Percentiles rank a stretch among this genome's conserved stretches.
Conservation (phyloP, 2,888 invertebrate species). For the Heliconius hortense region DNA sequence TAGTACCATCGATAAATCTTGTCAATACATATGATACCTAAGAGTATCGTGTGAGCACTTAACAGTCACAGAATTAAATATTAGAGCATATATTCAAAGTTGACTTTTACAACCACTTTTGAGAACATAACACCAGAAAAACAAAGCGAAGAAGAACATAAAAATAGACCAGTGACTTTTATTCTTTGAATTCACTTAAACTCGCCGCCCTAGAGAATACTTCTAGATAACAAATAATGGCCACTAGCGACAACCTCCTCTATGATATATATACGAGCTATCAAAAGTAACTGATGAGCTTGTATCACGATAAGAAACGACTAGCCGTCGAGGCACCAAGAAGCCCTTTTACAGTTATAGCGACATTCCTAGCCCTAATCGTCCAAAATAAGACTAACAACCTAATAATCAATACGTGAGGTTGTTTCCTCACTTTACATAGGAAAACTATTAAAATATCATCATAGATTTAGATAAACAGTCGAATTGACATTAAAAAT, state of each 20-base stretch:
- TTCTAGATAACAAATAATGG: conserved; percentile 41
- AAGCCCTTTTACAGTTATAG: conserved; percentile 43
- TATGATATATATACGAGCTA: conserved; percentile 40
- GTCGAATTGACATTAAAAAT: conserved; percentile 38
- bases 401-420: conserved; percentile 38
- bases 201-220: conserved; percentile 12
- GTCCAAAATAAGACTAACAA: conserved; percentile 44
- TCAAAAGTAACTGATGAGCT: conserved; percentile 44
- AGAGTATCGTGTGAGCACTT: neutral
- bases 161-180: conserved; percentile 29
- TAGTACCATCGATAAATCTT: neutral
- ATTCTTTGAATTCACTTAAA: conserved; percentile 37
- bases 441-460: conserved; percentile 46
- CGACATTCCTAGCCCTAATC: conserved; percentile 42
- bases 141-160: conserved; percentile 26
- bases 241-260: conserved; percentile 36
- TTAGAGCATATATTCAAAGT: neutral
- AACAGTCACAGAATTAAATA: neutral
- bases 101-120: conserved; percentile 14
- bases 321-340: conserved; percentile 42
- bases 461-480: conserved; percentile 40
- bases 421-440: conserved; percentile 44
- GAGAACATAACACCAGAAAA: conserved; percentile 17
- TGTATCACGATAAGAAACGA: conserved; percentile 33
- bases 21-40: neutral